Evolutionary conservation across 2,888 invertebrate genomes (phyloP).

Genomic region (Ganaspis brasiliensis): DNA sequence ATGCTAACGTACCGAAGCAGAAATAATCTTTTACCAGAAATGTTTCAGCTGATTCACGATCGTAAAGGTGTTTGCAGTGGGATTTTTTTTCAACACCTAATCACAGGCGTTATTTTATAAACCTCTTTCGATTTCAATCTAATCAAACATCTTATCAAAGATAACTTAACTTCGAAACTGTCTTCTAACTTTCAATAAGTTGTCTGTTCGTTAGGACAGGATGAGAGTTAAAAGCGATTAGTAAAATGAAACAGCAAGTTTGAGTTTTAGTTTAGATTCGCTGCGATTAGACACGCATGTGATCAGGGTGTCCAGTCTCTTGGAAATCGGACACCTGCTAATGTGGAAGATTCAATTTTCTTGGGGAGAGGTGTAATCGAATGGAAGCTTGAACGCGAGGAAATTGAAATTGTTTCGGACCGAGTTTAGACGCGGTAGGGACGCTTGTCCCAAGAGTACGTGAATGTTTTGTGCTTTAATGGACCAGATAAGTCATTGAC

Average conservation of each 20-base stretch:
- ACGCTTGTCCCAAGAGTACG: background rate
- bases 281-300: slow-evolving; percentile 28
- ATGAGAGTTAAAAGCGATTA: slow-evolving; percentile 9
- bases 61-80: slow-evolving; percentile 9
- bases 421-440: slow-evolving; percentile 31
- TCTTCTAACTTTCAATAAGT: too few relatives aligned
- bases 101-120: too few relatives aligned
- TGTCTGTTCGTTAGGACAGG: background rate
- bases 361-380: slow-evolving; percentile 55
- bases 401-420: slow-evolving; percentile 57
- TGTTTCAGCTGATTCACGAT: slow-evolving; percentile 13
- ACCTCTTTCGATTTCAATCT: too few relatives aligned
- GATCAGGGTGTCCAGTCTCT: slow-evolving; percentile 67
- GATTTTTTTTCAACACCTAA: background rate
- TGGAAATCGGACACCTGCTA: slow-evolving; percentile 78
- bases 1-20: slow-evolving; percentile 20
- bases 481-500: slow-evolving; percentile 37
- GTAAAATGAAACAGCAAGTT: slow-evolving; percentile 37
- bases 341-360: slow-evolving; percentile 65
- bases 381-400: slow-evolving; percentile 51
- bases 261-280: slow-evolving; percentile 19
- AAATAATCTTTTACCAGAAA: slow-evolving; percentile 9
- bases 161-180: too few relatives aligned
- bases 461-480: slow-evolving; percentile 36
- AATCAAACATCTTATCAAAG: too few relatives aligned